Evolutionary conservation across 1,140 invertebrate genomes (phyloP), one percentile per base, ranked within the genome.

Genomic region (Drosophila athabasca): DNA sequence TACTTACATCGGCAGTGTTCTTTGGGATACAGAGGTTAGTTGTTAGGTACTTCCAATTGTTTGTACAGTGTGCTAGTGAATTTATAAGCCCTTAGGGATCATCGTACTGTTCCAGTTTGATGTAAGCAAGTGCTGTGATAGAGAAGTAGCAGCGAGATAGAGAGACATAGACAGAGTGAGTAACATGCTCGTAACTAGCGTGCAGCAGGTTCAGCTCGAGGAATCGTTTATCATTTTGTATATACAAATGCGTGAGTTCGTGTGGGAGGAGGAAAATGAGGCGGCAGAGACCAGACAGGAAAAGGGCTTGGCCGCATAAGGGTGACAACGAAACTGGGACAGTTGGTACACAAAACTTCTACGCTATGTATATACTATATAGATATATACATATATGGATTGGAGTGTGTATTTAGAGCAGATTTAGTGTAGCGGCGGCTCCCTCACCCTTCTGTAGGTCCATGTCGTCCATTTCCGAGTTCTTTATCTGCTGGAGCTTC

Each of bases 391-490:
- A 26, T 26, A 26, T 26, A 26, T 26, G 24, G 4, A 26, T 2
- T 50, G 19, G 26, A 53, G 57, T 44, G 57, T 45, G 35, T 60
- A 54, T 68, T 39, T 46, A 58, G 17, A 35, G 11, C 17, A 55
- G 24, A 26, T 57, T 53, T 46, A 44, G 31, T 8, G 24, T 26
- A 64, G 22, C 35, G 17, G 54, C 22, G 19, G 35, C 31, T 52
- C 44, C 44, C 59, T 91, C 93, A 96, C 96, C 96, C 93, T 94
- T 94, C 92, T 95, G 94, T 41, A 97, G 92, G 90, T 96, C 95
- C 93, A 97, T 96, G 44, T 95, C 94, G 82, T 97, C 96, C 94
- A 97, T 96, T 89, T 97, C 96, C 6, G 95, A 94, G 85, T 97
- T 96, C 81, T 95, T 95, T 70, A 98, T 96, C 74, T 95, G 94